Conservation (phyloP, 2,797 vertebrate genomes). For the Halcyon badia region DNA sequence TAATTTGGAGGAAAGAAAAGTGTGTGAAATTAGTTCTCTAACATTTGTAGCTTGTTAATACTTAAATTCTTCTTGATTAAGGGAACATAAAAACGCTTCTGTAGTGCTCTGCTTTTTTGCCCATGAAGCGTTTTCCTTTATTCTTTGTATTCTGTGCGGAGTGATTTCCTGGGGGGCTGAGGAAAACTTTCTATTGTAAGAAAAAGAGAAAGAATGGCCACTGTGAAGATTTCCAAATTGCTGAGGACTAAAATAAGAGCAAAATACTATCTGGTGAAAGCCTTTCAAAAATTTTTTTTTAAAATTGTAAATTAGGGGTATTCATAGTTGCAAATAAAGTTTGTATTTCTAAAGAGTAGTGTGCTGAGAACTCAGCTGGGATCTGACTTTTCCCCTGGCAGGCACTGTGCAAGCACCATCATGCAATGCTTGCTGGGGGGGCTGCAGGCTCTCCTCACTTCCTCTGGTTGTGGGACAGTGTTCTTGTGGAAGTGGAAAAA, state of each 20-base stretch:
- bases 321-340: background rate
- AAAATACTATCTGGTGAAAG: background rate
- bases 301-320: background rate
- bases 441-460: background rate
- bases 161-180: slow-evolving; percentile 2
- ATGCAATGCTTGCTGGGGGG: background rate
- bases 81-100: slow-evolving; percentile 1
- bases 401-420: background rate
- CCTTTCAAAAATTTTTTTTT: background rate
- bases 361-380: accelerated
- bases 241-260: accelerated
- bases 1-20: slow-evolving; percentile 15
- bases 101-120: background rate
- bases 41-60: slow-evolving; percentile 11
- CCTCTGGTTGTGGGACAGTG: background rate
- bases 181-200: background rate
- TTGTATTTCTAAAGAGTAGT: background rate
- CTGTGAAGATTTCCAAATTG: background rate
- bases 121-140: slow-evolving; percentile 31
- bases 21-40: slow-evolving; percentile 18
- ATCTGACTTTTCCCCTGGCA: background rate
- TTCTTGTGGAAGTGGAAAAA: background rate
- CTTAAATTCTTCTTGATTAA: slow-evolving; percentile 12
- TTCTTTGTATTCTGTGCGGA: background rate
- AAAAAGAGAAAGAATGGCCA: background rate